Conservation (phyloP, 2,797 vertebrate genomes). For the Percopsis omiscomaycus region DNA sequence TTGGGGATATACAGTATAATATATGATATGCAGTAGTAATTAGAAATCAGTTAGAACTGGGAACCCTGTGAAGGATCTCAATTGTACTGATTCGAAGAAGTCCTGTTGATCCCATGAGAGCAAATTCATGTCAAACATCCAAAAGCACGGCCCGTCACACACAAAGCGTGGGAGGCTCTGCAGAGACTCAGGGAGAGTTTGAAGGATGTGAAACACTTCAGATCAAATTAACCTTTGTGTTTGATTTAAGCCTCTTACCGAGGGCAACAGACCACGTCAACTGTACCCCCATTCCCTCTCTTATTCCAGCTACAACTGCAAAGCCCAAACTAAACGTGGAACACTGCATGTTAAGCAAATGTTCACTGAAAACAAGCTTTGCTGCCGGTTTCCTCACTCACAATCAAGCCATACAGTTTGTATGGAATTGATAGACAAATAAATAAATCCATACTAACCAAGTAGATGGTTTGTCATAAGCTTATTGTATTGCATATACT, state of each 20-base stretch:
- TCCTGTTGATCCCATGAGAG: not conserved
- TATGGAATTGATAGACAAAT: no score
- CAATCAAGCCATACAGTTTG: no score
- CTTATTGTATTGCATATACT: no score
- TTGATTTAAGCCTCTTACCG: slow-evolving; percentile 70
- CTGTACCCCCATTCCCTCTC: slow-evolving; percentile 20
- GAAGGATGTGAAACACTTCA: slow-evolving; percentile 39
- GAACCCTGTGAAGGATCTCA: slow-evolving; percentile 1
- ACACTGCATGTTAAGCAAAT: no score
- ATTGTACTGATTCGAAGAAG: not conserved
- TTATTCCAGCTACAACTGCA: slow-evolving; percentile 17
- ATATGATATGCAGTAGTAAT: no score
- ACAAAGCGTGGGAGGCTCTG: slow-evolving; percentile 2
- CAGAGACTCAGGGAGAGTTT: slow-evolving; percentile 10
- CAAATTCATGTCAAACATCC: slow-evolving; percentile 5
- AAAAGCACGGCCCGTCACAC: slow-evolving; percentile 12
- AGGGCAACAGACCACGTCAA: slow-evolving; percentile 26
- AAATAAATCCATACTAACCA: no score
- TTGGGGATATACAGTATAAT: no score
- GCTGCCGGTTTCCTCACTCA: no score
- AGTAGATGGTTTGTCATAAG: no score
- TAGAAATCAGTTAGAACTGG: no score
- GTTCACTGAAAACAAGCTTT: no score
- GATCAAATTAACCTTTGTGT: slow-evolving; percentile 58
- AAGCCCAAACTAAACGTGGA: not conserved